Evolutionary conservation across 2,888 invertebrate species (phyloP).

Genomic region (Dugesia japonica): DNA sequence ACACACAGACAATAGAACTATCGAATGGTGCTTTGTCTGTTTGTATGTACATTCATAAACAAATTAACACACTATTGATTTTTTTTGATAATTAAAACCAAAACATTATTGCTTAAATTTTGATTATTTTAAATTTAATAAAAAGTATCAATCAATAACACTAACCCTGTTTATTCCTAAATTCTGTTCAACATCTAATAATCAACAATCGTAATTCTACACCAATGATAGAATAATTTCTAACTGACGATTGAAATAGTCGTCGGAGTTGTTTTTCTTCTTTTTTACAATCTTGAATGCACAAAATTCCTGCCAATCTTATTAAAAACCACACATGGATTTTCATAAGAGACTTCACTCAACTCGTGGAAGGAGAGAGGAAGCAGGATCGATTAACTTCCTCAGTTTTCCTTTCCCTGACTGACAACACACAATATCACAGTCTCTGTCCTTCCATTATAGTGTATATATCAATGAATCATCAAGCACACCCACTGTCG

Average conservation of each 20-base stretch:
- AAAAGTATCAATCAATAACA: no score
- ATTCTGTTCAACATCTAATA: background rate
- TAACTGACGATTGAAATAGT: slow-evolving; percentile 2
- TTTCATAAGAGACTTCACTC: slow-evolving; percentile 16
- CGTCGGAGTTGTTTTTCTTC: slow-evolving; percentile 15
- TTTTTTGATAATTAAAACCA: no score
- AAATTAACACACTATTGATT: no score
- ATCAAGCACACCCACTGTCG: slow-evolving; percentile 8
- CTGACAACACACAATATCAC: slow-evolving; percentile 14
- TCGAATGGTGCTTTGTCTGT: background rate
- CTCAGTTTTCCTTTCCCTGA: slow-evolving; percentile 15
- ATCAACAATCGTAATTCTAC: slow-evolving; percentile 15
- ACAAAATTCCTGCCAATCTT: slow-evolving; percentile 20
- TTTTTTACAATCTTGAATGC: slow-evolving; percentile 6
- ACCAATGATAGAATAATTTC: slow-evolving; percentile 8
- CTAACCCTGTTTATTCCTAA: background rate
- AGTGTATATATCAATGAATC: slow-evolving; percentile 10
- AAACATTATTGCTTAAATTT: no score
- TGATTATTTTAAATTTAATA: no score
- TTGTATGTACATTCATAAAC: background rate
- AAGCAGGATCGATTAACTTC: slow-evolving; percentile 20
- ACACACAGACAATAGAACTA: background rate
- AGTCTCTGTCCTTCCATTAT: slow-evolving; percentile 14
- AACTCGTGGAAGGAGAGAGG: slow-evolving; percentile 9
- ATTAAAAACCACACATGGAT: slow-evolving; percentile 8